Conservation (phyloP, 1,140 invertebrate species). For the Phymastichus coffea region DNA sequence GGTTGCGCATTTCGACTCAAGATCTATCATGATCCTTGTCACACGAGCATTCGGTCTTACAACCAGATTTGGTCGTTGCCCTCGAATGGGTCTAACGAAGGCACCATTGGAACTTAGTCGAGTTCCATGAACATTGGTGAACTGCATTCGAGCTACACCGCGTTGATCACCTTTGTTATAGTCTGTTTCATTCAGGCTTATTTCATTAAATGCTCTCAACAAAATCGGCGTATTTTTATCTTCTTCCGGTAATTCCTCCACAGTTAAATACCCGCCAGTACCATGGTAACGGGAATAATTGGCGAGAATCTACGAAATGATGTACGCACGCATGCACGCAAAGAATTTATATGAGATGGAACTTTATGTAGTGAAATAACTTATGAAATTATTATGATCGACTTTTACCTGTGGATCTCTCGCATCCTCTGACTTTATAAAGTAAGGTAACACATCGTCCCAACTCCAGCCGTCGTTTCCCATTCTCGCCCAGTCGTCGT, state of each 20-base stretch:
- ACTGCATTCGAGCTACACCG: not conserved
- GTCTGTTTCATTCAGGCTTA: slow-evolving; percentile 1
- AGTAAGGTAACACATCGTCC: slow-evolving; percentile 58
- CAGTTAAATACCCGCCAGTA: slow-evolving; percentile 1
- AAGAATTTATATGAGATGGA: no score
- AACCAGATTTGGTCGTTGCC: not conserved
- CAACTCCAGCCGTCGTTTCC: slow-evolving; percentile 66
- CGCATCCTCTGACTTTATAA: slow-evolving; percentile 52
- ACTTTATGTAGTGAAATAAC: no score
- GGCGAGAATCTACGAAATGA: slow-evolving; percentile 28
- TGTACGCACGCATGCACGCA: no score
- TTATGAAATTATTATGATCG: no score
- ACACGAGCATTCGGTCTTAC: not conserved
- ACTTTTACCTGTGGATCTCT: slow-evolving; percentile 12
- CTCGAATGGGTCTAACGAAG: slow-evolving; percentile 18
- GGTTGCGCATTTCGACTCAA: not conserved
- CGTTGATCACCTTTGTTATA: slow-evolving; percentile 11
- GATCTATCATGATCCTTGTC: slow-evolving; percentile 8
- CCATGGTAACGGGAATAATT: not conserved
- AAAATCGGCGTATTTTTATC: slow-evolving; percentile 19
- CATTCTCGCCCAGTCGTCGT: slow-evolving; percentile 30
- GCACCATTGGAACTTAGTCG: slow-evolving; percentile 16
- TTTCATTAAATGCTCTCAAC: slow-evolving; percentile 14
- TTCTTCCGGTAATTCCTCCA: slow-evolving; percentile 15
- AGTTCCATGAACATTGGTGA: not conserved